phyloP scores from a whole-genome alignment of 2,888 invertebrate genomes.

The Drosophila testacea region DNA sequence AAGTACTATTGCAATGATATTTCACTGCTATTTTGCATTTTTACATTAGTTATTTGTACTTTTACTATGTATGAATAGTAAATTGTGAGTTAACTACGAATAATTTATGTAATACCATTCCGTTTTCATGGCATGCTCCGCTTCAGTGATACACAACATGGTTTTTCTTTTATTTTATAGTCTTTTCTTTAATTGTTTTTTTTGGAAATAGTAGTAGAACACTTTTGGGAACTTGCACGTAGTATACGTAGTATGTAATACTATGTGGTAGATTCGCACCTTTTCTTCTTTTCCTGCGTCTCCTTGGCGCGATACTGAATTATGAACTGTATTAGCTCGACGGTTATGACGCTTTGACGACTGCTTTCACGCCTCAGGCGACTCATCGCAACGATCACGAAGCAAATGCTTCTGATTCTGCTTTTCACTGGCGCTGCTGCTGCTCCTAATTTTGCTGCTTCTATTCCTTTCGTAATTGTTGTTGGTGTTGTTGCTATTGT shows the following conservation, averaged over 20 bases:
- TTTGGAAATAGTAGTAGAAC: conserved; percentile 3
- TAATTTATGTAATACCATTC: conserved; percentile 70
- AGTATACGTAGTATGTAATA: neutral
- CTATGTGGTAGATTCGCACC: conserved; percentile 67
- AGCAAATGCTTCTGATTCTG: conserved; percentile 58
- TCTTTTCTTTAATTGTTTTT: conserved; percentile 5
- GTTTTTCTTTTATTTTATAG: conserved; percentile 10
- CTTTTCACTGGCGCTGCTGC: conserved; percentile 30
- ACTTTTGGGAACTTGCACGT: conserved; percentile 12
- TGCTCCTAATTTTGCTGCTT: conserved; percentile 29
- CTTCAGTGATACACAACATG: conserved; percentile 73
- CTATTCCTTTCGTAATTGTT: conserved; percentile 31
- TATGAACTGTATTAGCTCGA: conserved; percentile 85
- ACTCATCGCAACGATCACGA: conserved; percentile 79
- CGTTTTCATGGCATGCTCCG: conserved; percentile 68
- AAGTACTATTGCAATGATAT: conserved; percentile 23
- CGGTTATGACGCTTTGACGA: conserved; percentile 84
- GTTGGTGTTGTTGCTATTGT: conserved; percentile 41
- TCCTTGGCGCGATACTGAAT: conserved; percentile 84
- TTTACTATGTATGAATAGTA: conserved; percentile 3
- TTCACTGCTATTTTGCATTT: conserved; percentile 27
- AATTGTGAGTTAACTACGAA: conserved; percentile 27
- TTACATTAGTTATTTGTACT: neutral
- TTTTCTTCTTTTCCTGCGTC: conserved; percentile 83
- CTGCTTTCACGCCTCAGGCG: conserved; percentile 82